These are phyloP conservation scores for Amiota communis DNA, from an alignment of 2,888 invertebrate genomes.

Conservation along the genomic window DNA sequence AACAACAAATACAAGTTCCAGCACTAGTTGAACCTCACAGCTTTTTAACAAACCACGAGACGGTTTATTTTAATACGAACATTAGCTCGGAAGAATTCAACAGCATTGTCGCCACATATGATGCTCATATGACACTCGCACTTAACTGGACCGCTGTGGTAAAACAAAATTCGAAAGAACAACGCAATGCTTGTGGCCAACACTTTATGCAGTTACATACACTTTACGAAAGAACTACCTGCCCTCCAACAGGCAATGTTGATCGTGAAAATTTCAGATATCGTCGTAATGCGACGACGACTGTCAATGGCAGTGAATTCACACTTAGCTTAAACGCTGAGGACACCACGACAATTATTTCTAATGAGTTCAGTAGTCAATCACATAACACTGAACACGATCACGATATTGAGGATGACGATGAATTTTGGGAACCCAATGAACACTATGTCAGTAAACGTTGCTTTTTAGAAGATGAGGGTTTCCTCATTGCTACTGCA, in stretches of 20 bases:
- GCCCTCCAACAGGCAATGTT: conserved; percentile 55
- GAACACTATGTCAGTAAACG: conserved; percentile 69
- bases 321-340: conserved; percentile 42
- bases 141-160: conserved; percentile 70
- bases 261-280: conserved; percentile 33
- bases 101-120: conserved; percentile 62
- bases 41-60: conserved; percentile 72
- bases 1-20: conserved; percentile 57
- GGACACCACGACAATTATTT: conserved; percentile 22
- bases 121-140: conserved; percentile 69
- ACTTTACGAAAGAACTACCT: conserved; percentile 69
- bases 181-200: conserved; percentile 62
- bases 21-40: conserved; percentile 64
- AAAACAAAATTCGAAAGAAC: conserved; percentile 53
- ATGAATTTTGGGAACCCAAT: conserved; percentile 71
- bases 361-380: not conserved
- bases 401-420: conserved; percentile 54
- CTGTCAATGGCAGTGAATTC: conserved; percentile 48
- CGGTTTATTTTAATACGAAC: conserved; percentile 66
- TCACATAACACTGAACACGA: conserved; percentile 41
- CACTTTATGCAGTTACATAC: conserved; percentile 71
- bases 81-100: conserved; percentile 72
- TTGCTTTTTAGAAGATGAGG: conserved; percentile 70
- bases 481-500: conserved; percentile 54
- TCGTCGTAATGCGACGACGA: conserved; percentile 40